phyloP scores from a whole-genome alignment of 1,140 invertebrate species.

The Popillia japonica region DNA sequence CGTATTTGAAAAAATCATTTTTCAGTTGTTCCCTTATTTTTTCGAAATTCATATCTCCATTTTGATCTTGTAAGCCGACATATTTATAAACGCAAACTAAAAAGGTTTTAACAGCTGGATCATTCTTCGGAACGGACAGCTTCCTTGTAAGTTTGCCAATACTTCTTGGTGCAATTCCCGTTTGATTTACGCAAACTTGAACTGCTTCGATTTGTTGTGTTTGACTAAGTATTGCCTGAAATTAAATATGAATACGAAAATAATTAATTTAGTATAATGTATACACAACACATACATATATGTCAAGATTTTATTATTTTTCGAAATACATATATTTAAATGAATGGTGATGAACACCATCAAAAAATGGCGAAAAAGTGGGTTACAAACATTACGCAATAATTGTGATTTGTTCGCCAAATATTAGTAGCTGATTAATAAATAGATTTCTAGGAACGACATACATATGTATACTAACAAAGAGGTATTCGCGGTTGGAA shows the following conservation, averaged over 20 bases:
- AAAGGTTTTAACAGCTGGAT: conserved; percentile 34
- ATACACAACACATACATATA: too few species aligned
- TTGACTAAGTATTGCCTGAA: conserved; percentile 22
- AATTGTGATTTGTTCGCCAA: too few species aligned
- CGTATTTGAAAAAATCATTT: conserved; percentile 31
- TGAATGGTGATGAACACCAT: too few species aligned
- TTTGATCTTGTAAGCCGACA: conserved; percentile 30
- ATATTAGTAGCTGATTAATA: too few species aligned
- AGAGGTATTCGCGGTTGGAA: too few species aligned
- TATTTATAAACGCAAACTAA: conserved; percentile 32
- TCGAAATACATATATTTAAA: too few species aligned
- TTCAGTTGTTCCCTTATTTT: conserved; percentile 35
- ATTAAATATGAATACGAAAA: conserved; percentile 4
- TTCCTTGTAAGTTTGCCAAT: conserved; percentile 23
- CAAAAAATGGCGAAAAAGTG: too few species aligned
- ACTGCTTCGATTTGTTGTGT: conserved; percentile 26
- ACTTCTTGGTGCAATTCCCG: conserved; percentile 1
- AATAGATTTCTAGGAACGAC: too few species aligned
- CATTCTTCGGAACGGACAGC: conserved; percentile 18
- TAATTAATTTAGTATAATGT: background rate
- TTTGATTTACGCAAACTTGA: conserved; percentile 13
- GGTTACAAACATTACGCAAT: too few species aligned
- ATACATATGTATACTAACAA: too few species aligned
- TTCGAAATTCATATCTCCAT: conserved; percentile 30
- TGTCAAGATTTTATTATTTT: too few species aligned